Percentiles rank a stretch among this genome's conserved stretches.
Evolutionary conservation across 2,888 invertebrate genomes (phyloP).

Genomic region (Omphaloscelis lunosa): DNA sequence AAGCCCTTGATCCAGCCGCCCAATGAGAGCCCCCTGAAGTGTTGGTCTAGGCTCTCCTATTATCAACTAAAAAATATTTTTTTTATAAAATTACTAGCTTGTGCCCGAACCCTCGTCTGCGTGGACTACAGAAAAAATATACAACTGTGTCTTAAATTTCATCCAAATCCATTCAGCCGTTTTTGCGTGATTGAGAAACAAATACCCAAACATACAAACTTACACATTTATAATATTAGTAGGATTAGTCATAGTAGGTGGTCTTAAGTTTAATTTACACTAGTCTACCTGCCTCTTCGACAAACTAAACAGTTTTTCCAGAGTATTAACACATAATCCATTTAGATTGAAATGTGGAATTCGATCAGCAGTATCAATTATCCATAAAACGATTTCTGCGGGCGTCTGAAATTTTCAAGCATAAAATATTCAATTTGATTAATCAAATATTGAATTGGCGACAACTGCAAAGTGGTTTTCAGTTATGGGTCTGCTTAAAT

Average conservation of each 20-base stretch:
- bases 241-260: neutral
- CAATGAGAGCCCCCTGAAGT: too few relatives aligned
- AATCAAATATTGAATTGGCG: slow-evolving; percentile 30
- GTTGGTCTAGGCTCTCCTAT: too few relatives aligned
- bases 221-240: too few relatives aligned
- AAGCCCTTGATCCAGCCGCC: too few relatives aligned
- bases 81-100: too few relatives aligned
- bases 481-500: slow-evolving; percentile 23
- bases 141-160: too few relatives aligned
- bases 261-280: neutral
- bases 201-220: too few relatives aligned
- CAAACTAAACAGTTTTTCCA: neutral
- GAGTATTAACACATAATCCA: neutral
- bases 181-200: too few relatives aligned
- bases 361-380: slow-evolving; percentile 15
- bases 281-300: neutral
- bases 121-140: too few relatives aligned
- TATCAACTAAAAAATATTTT: too few relatives aligned
- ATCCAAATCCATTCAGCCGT: too few relatives aligned
- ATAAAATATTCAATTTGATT: slow-evolving; percentile 48
- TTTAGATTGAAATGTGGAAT: slow-evolving; percentile 21
- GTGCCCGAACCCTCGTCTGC: too few relatives aligned
- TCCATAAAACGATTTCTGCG: slow-evolving; percentile 1
- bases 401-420: slow-evolving; percentile 17
- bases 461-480: slow-evolving; percentile 13